Evolutionary conservation across 2,888 invertebrate genomes (phyloP).

Genomic region (Acleris literana): DNA sequence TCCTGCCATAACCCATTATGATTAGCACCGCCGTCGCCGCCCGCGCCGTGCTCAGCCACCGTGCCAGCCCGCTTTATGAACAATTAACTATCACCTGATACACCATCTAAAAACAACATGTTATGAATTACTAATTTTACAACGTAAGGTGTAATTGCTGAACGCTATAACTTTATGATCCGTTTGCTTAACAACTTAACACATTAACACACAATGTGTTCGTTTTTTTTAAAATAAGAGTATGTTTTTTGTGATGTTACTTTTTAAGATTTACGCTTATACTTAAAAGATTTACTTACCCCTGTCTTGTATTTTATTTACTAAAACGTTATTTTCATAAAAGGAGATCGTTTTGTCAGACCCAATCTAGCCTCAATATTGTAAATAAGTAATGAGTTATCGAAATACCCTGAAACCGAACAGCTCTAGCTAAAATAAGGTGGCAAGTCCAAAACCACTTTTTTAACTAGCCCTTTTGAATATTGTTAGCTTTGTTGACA

Average conservation of each 20-base stretch:
- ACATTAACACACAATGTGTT: slow-evolving; percentile 46
- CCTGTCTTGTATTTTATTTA: too few relatives aligned
- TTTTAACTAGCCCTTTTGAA: too few relatives aligned
- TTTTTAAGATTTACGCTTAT: too few relatives aligned
- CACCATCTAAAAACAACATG: slow-evolving; percentile 77
- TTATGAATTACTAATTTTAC: slow-evolving; percentile 79
- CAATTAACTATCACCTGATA: slow-evolving; percentile 76
- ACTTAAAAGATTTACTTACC: too few relatives aligned
- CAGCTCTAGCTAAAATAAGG: too few relatives aligned
- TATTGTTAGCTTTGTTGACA: too few relatives aligned
- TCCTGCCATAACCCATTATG: slow-evolving; percentile 18
- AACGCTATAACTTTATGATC: slow-evolving; percentile 70
- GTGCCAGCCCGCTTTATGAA: slow-evolving; percentile 66
- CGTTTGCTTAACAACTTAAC: slow-evolving; percentile 66
- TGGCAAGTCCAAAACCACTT: too few relatives aligned
- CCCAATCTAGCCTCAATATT: too few relatives aligned
- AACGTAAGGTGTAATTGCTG: slow-evolving; percentile 67
- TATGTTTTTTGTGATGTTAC: neutral
- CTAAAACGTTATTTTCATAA: too few relatives aligned
- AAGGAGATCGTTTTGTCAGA: too few relatives aligned
- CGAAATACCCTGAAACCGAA: too few relatives aligned
- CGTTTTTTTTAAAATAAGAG: slow-evolving; percentile 37
- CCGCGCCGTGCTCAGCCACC: slow-evolving; percentile 56
- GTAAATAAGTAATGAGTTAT: too few relatives aligned
- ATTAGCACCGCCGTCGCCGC: slow-evolving; percentile 8